Evolutionary conservation across 2,113 vertebrate genomes (phyloP).

Genomic region (Ammodytes dubius): DNA sequence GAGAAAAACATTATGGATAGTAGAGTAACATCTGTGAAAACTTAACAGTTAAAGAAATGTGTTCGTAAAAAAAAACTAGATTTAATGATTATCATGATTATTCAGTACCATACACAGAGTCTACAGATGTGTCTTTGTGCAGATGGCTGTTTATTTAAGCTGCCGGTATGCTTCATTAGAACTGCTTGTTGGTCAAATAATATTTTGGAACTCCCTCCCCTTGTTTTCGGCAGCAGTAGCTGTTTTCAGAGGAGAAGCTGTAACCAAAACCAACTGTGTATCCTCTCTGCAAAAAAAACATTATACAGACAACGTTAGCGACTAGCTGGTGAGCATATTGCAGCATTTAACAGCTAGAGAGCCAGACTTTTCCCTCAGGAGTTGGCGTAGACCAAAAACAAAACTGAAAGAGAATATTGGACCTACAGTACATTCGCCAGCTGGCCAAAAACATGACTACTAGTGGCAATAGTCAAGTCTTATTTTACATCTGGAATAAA

Average conservation of each 20-base stretch:
- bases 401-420: neutral
- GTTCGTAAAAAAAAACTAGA: no score
- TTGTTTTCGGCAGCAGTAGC: neutral
- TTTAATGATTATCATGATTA: no score
- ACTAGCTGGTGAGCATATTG: neutral
- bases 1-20: conserved; percentile 14
- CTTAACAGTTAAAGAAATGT: neutral
- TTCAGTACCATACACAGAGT: neutral
- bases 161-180: neutral
- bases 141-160: no score
- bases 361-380: neutral
- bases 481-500: conserved; percentile 14
- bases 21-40: neutral
- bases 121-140: neutral
- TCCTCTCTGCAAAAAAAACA: neutral
- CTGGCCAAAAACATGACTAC: neutral
- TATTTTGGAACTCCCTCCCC: neutral
- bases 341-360: neutral
- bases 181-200: neutral
- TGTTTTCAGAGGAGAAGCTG: neutral
- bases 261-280: neutral
- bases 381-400: neutral
- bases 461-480: neutral
- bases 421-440: neutral
- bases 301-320: neutral